A percentile compares a stretch with the other conserved stretches of the same genome.
These are phyloP conservation scores for Rhorus exstirpatorius DNA, from an alignment of 2,888 invertebrate genomes.

Conservation along the genomic window DNA sequence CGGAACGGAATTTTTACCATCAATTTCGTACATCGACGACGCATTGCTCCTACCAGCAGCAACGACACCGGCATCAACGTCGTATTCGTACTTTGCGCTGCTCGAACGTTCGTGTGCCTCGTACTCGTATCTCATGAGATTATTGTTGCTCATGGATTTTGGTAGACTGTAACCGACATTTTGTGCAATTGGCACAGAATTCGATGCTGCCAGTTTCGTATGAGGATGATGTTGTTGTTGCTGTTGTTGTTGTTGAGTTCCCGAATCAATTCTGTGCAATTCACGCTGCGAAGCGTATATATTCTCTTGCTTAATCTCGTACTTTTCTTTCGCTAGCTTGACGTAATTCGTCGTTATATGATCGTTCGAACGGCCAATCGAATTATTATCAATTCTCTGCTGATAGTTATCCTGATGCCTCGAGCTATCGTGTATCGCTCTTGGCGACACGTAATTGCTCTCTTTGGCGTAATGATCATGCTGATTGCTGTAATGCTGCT, in stretches of 20 bases:
- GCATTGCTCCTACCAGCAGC: slow-evolving; percentile 50
- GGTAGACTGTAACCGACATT: slow-evolving; percentile 81
- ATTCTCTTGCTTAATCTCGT: slow-evolving; percentile 82
- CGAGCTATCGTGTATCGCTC: slow-evolving; percentile 79
- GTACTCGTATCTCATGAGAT: slow-evolving; percentile 80
- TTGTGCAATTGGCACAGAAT: slow-evolving; percentile 83
- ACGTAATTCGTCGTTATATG: slow-evolving; percentile 80
- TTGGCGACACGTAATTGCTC: slow-evolving; percentile 82
- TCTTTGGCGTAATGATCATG: slow-evolving; percentile 82
- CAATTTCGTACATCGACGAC: slow-evolving; percentile 62
- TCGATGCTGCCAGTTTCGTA: slow-evolving; percentile 83
- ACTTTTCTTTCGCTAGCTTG: slow-evolving; percentile 83
- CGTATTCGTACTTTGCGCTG: slow-evolving; percentile 74
- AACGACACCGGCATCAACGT: slow-evolving; percentile 60
- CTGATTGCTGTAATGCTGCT: slow-evolving; percentile 75
- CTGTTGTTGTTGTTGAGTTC: slow-evolving; percentile 1
- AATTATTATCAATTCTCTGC: slow-evolving; percentile 85
- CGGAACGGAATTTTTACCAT: slow-evolving; percentile 45
- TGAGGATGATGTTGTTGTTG: slow-evolving; percentile 80
- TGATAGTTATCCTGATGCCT: slow-evolving; percentile 81
- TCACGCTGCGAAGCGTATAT: slow-evolving; percentile 82
- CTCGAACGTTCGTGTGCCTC: slow-evolving; percentile 73
- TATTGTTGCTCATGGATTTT: slow-evolving; percentile 81
- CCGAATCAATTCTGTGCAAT: slow-evolving; percentile 76
- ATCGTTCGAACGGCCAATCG: slow-evolving; percentile 81